A percentile compares a stretch with the other conserved stretches of the same genome.
phyloP scores from a whole-genome alignment of 2,888 invertebrate genomes.

The Mythimna pallens region DNA sequence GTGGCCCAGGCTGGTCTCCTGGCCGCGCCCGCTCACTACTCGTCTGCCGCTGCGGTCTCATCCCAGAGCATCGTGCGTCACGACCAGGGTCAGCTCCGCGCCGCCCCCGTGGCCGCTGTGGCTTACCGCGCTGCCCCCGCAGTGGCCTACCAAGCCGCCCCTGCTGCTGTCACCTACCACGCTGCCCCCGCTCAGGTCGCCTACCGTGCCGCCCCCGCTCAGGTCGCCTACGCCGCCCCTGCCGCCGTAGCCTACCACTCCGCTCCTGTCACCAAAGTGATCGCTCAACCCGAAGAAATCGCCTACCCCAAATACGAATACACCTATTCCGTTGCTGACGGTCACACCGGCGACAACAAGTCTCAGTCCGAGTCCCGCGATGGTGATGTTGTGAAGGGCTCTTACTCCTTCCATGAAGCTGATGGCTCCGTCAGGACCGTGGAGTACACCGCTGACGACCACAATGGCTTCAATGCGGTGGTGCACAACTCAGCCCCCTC shows the following conservation, averaged over 20 bases:
- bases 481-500: conserved; percentile 81
- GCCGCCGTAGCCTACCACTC: conserved; percentile 71
- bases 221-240: conserved; percentile 67
- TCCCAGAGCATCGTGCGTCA: conserved; percentile 82
- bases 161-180: conserved; percentile 59
- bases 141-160: conserved; percentile 59
- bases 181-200: conserved; percentile 62
- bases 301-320: conserved; percentile 82
- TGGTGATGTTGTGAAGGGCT: conserved; percentile 88
- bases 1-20: conserved; percentile 72
- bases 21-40: conserved; percentile 81
- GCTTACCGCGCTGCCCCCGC: conserved; percentile 63
- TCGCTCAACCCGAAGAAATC: conserved; percentile 64
- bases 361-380: conserved; percentile 87
- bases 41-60: conserved; percentile 77
- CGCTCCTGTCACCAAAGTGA: conserved; percentile 71
- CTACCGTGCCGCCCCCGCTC: conserved; percentile 67
- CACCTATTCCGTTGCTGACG: conserved; percentile 88
- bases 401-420: conserved; percentile 87
- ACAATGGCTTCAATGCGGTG: conserved; percentile 84
- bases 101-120: conserved; percentile 67
- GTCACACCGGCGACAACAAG: conserved; percentile 89
- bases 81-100: conserved; percentile 72
- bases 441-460: conserved; percentile 88
- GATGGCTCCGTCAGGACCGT: conserved; percentile 88